Evolutionary conservation across 2,797 vertebrate genomes (phyloP), one percentile per base, ranked within the genome.

Genomic region (Emys orbicularis): DNA sequence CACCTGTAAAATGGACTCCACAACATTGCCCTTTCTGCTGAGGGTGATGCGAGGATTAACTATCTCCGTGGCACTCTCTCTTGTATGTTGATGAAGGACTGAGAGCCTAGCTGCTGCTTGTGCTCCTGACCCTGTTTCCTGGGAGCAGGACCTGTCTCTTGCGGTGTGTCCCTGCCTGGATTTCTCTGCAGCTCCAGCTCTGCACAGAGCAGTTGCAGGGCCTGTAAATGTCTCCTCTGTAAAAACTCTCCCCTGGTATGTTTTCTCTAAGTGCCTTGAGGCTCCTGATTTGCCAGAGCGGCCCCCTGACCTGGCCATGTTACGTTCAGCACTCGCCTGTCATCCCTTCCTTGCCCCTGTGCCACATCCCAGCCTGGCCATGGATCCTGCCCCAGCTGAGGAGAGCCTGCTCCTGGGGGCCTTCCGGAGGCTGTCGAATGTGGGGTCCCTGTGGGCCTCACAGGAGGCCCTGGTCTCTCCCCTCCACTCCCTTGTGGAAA

Each of bases 1-100:
- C 2, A 0, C 11, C 37, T 49, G 89, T 79, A 2, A 2, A 27
- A 37, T 80, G 44, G 83, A 85, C 18, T 0, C 0, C 11, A 25
- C 57, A 8, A 44, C 85, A 4, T 83, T 37, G 87, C 72, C 31
- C 12, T 65, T 49, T 68, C 15, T 41, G 68, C 68, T 41, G 68
- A 41, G 37, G 37, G 10, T 5, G 21, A 25, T 23, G 68, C 3
- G 8, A 68, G 61, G 16, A n/a, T 68, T 68, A 68, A 19, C 59
- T 18, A 3, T 13, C 31, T 61, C 31, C 4, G 31, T 31, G 31
- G 31, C 15, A 1, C 31, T 4, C 31, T 34, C 61, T n/a, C 59
- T n/a, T 21, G 61, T 68, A 9, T 21, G 4, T 68, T 37, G 68
- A 34, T 8, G 18, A 37, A 37, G 34, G 65, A 16, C 54, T 54